phyloP scores from a whole-genome alignment of 2,888 invertebrate species.

The Phragmatobia fuliginosa region DNA sequence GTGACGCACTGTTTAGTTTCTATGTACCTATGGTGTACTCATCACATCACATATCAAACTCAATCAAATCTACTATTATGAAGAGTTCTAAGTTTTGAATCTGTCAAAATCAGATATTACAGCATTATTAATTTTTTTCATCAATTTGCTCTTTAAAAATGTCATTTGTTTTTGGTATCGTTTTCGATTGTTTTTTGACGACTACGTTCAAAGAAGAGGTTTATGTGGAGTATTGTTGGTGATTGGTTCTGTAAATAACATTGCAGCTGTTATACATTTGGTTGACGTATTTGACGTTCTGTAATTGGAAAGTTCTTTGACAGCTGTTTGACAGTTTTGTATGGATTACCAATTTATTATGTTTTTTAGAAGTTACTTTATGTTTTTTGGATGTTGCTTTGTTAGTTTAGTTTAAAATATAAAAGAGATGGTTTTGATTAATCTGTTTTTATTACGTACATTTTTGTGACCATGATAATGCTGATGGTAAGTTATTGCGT shows the following conservation, averaged over 20 bases:
- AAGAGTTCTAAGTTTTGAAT: not conserved
- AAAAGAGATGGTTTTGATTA: not conserved
- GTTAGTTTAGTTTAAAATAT: not conserved
- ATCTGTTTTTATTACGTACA: not conserved
- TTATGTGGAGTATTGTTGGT: not conserved
- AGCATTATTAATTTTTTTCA: not conserved
- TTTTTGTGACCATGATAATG: not conserved
- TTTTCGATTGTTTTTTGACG: not conserved
- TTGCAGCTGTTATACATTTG: not conserved
- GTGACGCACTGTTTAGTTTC: constrained; percentile 1
- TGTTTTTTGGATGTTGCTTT: not conserved
- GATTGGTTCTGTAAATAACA: not conserved
- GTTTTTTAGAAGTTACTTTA: no score
- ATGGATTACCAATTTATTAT: no score
- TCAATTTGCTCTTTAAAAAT: not conserved
- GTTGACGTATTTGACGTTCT: not conserved
- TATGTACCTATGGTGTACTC: not conserved
- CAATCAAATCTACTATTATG: not conserved
- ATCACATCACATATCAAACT: no score
- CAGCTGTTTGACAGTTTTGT: no score
- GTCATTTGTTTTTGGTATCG: not conserved
- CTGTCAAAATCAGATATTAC: not conserved
- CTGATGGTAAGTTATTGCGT: not conserved
- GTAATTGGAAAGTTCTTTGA: not conserved
- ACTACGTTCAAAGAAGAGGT: not conserved